Percentiles rank a stretch among this genome's conserved stretches.
Conservation (phyloP, 2,113 vertebrate genomes). For the Formicarius rufipectus region DNA sequence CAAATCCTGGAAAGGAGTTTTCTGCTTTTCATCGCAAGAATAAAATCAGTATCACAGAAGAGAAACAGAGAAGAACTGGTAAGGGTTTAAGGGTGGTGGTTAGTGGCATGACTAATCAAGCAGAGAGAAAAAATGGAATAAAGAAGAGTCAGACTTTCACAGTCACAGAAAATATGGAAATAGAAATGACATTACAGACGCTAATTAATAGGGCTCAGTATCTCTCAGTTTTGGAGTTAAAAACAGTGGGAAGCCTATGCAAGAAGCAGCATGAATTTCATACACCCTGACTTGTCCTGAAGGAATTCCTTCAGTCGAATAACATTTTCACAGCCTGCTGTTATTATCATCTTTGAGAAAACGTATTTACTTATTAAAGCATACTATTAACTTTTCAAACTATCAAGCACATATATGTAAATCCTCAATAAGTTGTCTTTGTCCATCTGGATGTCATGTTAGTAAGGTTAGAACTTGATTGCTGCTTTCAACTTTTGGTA, state of each 20-base stretch:
- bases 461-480: not conserved
- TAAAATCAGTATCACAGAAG: not conserved
- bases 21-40: not conserved
- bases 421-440: not conserved
- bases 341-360: not conserved
- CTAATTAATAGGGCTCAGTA: not conserved
- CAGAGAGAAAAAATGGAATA: not conserved
- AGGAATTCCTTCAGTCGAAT: not conserved
- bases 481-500: not conserved
- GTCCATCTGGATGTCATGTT: not conserved
- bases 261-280: not conserved
- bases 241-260: not conserved
- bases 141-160: not conserved
- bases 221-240: not conserved
- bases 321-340: not conserved
- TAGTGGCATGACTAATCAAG: not conserved
- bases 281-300: not conserved
- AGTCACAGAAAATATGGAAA: not conserved
- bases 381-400: not conserved
- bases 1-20: not conserved
- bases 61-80: not conserved
- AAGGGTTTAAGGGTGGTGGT: not conserved
- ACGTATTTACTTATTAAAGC: not conserved
- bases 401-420: not conserved
- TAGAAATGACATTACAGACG: not conserved